Evolutionary conservation across 2,797 vertebrate species (phyloP), one percentile per base, ranked within the genome.

Genomic region (Coregonus suidteri): DNA sequence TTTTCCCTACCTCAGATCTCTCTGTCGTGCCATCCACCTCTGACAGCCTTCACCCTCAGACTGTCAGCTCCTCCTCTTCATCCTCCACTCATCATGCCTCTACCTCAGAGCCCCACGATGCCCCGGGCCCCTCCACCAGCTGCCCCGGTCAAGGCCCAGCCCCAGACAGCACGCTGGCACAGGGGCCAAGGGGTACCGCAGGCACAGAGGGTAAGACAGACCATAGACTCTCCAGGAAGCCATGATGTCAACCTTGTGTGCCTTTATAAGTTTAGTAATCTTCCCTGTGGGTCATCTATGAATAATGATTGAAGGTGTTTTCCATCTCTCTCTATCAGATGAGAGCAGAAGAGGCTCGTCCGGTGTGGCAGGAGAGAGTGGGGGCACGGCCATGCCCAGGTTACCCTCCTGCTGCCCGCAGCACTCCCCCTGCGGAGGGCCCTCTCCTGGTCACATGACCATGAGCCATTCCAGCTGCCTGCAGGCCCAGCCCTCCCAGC

Each of bases 351-450:
- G 95, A 88, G 90, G 94, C 82, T 83, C 95, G 80, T 93, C 95
- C 75, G 94, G 90, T 71, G 82, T 93, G 0, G 82, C 91, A 71
- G 95, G 93, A 82, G 97, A 98, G 82, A 89, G 90, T 37, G 91
- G 95, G 5, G 95, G 96, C 81, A 91, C 96, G 0, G 96, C 98
- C 74, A 95, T 99, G 98, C 98, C 98, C 76, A 92, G 98, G 79
- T 94, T 99, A 52, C 98, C 97, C 2, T 98, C 98, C 0, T 99
- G 98, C 93, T 99, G 98, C 88, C 97, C 97, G 73, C 98, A 99
- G 91, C 98, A 99, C 90, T 98, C 98, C 3, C 96, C 98, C 0
- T 99, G 98, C 74, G 94, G 96, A 82, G 95, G 96, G 74, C 95
- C 96, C 31, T 95, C 97, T 31, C 96, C 97, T 75, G 93, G 89